phyloP scores from a whole-genome alignment of 2,888 invertebrate species.

The Pandemis corylana region DNA sequence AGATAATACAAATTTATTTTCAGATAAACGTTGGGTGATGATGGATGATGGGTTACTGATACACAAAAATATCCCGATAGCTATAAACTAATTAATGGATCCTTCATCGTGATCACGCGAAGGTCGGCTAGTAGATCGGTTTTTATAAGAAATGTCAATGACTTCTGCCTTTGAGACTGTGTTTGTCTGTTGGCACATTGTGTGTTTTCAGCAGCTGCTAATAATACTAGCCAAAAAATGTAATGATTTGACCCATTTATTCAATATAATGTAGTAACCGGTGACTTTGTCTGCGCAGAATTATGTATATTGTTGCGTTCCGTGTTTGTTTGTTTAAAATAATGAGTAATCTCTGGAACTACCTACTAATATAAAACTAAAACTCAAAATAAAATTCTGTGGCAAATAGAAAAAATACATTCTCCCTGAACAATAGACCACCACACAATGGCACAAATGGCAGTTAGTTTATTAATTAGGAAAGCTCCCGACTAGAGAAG shows the following conservation, averaged over 20 bases:
- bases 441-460: too few species aligned
- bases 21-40: background rate
- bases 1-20: background rate
- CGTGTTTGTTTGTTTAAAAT: background rate
- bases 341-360: background rate
- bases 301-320: background rate
- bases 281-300: background rate
- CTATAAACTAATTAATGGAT: background rate
- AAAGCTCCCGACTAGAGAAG: too few species aligned
- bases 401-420: too few species aligned
- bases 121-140: background rate
- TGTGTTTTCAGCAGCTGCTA: background rate
- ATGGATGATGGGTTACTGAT: background rate
- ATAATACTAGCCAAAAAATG: background rate
- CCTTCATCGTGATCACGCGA: background rate
- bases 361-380: too few species aligned
- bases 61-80: background rate
- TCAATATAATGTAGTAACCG: background rate
- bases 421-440: too few species aligned
- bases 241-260: background rate
- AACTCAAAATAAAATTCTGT: background rate
- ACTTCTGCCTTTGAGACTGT: slow-evolving; percentile 4
- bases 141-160: slow-evolving; percentile 19
- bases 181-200: slow-evolving; percentile 14
- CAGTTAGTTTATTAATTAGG: too few species aligned